Evolutionary conservation across 2,888 invertebrate genomes (phyloP).

Genomic region (Zhuqinia jingwanae): DNA sequence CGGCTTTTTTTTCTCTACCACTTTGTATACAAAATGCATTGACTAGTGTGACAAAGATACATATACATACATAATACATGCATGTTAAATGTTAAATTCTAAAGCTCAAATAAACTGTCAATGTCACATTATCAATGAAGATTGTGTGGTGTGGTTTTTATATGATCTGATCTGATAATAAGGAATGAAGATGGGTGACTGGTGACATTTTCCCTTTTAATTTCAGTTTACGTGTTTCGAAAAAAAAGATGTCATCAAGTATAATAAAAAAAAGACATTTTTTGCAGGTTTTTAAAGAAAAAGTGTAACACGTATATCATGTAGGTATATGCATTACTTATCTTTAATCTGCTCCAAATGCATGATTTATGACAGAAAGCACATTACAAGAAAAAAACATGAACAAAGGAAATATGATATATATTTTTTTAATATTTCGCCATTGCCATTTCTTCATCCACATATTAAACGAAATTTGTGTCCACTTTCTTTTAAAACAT

Average conservation of each 20-base stretch:
- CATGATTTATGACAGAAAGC: too few species aligned
- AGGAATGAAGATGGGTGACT: neutral
- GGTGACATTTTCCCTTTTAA: neutral
- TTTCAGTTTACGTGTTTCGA: neutral
- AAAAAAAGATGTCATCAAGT: neutral
- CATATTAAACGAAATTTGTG: too few species aligned
- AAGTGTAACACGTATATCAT: too few species aligned
- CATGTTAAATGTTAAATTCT: neutral
- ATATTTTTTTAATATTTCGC: too few species aligned
- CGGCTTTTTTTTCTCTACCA: conserved; percentile 30
- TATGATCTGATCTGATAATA: neutral
- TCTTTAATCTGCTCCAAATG: too few species aligned
- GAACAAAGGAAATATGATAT: too few species aligned
- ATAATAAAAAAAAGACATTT: neutral
- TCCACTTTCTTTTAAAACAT: too few species aligned
- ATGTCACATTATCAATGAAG: conserved; percentile 29
- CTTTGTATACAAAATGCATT: neutral
- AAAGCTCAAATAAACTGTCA: conserved; percentile 26
- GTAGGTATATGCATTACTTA: too few species aligned
- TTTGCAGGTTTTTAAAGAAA: neutral
- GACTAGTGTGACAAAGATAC: neutral
- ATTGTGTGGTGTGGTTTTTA: neutral
- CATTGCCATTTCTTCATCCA: neutral
- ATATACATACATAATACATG: neutral
- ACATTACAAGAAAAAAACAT: too few species aligned